A percentile compares a stretch with the other conserved stretches of the same genome.
phyloP scores from a whole-genome alignment of 2,888 invertebrate species.

The Antheraea yamamai region DNA sequence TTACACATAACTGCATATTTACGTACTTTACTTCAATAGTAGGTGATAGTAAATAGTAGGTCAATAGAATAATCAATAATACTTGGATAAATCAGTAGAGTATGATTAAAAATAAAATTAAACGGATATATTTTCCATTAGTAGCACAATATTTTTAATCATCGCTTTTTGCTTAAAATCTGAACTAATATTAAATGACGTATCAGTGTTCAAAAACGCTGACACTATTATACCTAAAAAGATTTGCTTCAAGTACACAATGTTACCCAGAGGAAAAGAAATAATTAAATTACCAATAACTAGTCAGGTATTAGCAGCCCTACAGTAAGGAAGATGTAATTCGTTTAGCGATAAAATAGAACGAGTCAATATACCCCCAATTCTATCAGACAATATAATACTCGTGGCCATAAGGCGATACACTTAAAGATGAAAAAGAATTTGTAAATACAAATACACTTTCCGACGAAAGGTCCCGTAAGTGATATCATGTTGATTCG shows the following conservation, averaged over 20 bases:
- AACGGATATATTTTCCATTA: too few relatives aligned
- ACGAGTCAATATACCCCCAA: not conserved
- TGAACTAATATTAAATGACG: too few relatives aligned
- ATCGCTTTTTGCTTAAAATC: too few relatives aligned
- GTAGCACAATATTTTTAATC: too few relatives aligned
- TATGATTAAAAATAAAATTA: too few relatives aligned
- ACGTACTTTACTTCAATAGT: too few relatives aligned
- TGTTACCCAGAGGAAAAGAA: not conserved
- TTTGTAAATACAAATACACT: constrained; percentile 70
- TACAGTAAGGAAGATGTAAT: not conserved
- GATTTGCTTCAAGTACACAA: not conserved
- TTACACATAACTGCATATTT: too few relatives aligned
- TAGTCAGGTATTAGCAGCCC: not conserved
- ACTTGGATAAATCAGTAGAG: too few relatives aligned
- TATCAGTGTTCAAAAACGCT: too few relatives aligned
- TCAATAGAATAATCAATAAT: too few relatives aligned
- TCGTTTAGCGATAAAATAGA: constrained; percentile 6
- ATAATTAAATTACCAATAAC: not conserved
- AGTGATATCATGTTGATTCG: constrained; percentile 77
- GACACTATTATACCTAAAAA: not conserved
- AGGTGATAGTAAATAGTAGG: too few relatives aligned
- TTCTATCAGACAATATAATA: not conserved
- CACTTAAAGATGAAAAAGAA: constrained; percentile 59
- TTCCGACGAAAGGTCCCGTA: constrained; percentile 63
- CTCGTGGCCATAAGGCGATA: constrained; percentile 44